Base-by-base conservation (phyloP, 2,888 invertebrate genomes). In the Thereva unica region DNA sequence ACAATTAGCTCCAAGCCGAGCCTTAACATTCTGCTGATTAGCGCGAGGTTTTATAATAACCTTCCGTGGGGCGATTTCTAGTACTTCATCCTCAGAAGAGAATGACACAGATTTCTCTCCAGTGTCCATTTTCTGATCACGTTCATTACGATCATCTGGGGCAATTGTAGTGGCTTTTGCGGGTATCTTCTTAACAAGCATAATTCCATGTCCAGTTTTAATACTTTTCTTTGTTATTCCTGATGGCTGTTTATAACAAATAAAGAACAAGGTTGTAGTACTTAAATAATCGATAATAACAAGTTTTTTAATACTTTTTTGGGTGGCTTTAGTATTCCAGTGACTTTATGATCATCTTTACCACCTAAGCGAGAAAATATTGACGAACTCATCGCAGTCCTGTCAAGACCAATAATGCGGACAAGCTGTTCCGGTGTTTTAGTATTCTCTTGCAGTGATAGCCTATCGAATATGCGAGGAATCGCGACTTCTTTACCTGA, bases 351-450 rank as follows among this genome's bases (percentile, higher is more conserved):
- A 4, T 66, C 66, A 3, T 73, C 65, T 4, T 77, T 79, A 1
- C 75, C 78, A 0, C 81, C 81, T 1, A 81, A 74, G 1, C 81
- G 76, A 1, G 79, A 75, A 71, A 81, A 81, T 38, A 81, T 80
- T 0, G 80, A 77, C 7, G 75, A 73, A 3, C 73, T 68, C 12
- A 44, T n/a, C 47, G 57, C 9, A 6, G 61, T 65, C 45, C 70
- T 74, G 37, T 75, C 74, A 9, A 69, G 50, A n/a, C 7, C 37
- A 69, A 64, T 34, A 59, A 56, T 55, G 68, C 70, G 57, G n/a
- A 67, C 34, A 9, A 59, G 42, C 9, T 45, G 53, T 8, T 49
- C 54, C 3, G 42, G 7, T 10, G 34, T 1, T 38, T 47, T 35
- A 35, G 2, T 57, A 59, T 4, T 68, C 68, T 50, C 73, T 74